These are phyloP conservation scores for Entelurus aequoreus DNA, from an alignment of 2,113 vertebrate species.

Conservation along the genomic window DNA sequence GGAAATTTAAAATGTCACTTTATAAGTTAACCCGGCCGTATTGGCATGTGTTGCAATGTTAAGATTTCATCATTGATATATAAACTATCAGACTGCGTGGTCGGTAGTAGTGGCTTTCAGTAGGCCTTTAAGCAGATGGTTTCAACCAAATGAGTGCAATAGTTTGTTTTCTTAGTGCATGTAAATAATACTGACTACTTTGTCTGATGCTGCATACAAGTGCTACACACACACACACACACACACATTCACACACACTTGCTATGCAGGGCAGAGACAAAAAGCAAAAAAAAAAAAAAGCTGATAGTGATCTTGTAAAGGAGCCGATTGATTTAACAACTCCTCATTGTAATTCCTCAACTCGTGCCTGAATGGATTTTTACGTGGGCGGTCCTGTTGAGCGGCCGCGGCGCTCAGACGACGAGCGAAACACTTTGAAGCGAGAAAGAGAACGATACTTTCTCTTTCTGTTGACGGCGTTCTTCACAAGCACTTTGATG, in stretches of 20 bases:
- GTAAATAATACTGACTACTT: not conserved
- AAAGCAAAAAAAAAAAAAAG: conserved; percentile 40
- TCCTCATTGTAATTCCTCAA: conserved; percentile 61
- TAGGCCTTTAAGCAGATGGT: too few relatives aligned
- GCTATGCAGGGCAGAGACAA: conserved; percentile 45
- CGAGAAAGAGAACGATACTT: conserved; percentile 33
- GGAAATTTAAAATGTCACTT: too few relatives aligned
- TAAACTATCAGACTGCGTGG: too few relatives aligned
- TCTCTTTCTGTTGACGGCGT: conserved; percentile 48
- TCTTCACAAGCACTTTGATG: conserved; percentile 34
- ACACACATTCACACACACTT: not conserved
- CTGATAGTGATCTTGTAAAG: conserved; percentile 58
- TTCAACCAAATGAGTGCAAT: too few relatives aligned
- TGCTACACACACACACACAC: conserved; percentile 1
- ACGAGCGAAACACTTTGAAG: conserved; percentile 28
- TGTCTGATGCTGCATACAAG: conserved; percentile 10
- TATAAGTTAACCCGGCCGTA: too few relatives aligned
- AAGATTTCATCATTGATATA: too few relatives aligned
- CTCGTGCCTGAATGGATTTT: conserved; percentile 62
- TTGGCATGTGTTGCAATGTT: too few relatives aligned
- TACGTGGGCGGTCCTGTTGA: conserved; percentile 57
- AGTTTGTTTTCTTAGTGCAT: too few relatives aligned
- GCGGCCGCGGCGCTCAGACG: conserved; percentile 25
- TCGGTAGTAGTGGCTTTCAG: too few relatives aligned
- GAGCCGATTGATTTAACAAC: conserved; percentile 61